Conservation (phyloP, 1,140 invertebrate genomes). For the Drosophila tropicalis region DNA sequence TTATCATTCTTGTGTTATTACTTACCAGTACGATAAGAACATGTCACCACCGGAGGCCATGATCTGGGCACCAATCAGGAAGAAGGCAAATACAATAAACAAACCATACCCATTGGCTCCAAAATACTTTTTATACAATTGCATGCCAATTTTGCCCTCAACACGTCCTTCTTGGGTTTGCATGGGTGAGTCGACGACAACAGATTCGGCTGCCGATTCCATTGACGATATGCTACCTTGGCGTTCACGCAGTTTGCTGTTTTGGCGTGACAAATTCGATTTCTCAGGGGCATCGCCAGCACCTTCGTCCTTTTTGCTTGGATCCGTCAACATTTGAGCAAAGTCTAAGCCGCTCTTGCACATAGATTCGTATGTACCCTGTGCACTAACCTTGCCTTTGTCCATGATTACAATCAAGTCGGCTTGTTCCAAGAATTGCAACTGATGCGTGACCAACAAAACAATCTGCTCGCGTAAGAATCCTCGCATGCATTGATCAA, state of each 20-base stretch:
- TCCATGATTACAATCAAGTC: slow-evolving; percentile 87
- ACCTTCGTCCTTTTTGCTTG: slow-evolving; percentile 83
- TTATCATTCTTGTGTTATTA: neutral
- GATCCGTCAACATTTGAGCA: slow-evolving; percentile 85
- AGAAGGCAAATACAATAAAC: slow-evolving; percentile 76
- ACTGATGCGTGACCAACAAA: slow-evolving; percentile 92
- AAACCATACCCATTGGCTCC: slow-evolving; percentile 85
- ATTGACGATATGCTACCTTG: slow-evolving; percentile 84
- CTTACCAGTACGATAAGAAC: slow-evolving; percentile 88
- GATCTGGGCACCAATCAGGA: slow-evolving; percentile 86
- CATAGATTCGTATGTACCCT: slow-evolving; percentile 86
- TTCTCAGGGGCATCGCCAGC: slow-evolving; percentile 46
- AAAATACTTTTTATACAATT: slow-evolving; percentile 87
- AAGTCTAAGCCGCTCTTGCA: slow-evolving; percentile 87
- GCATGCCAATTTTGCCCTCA: slow-evolving; percentile 85
- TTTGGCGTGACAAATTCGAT: slow-evolving; percentile 60
- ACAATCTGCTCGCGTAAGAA: slow-evolving; percentile 89
- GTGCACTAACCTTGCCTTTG: slow-evolving; percentile 86
- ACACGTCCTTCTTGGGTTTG: slow-evolving; percentile 85
- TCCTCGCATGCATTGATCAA: slow-evolving; percentile 88
- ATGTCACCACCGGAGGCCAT: slow-evolving; percentile 88
- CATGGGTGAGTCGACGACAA: slow-evolving; percentile 83
- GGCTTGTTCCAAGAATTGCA: slow-evolving; percentile 92
- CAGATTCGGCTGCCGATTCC: slow-evolving; percentile 86
- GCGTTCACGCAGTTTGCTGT: slow-evolving; percentile 67